phyloP scores from a whole-genome alignment of 2,797 vertebrate species.

The Acipenser oxyrinchus region DNA sequence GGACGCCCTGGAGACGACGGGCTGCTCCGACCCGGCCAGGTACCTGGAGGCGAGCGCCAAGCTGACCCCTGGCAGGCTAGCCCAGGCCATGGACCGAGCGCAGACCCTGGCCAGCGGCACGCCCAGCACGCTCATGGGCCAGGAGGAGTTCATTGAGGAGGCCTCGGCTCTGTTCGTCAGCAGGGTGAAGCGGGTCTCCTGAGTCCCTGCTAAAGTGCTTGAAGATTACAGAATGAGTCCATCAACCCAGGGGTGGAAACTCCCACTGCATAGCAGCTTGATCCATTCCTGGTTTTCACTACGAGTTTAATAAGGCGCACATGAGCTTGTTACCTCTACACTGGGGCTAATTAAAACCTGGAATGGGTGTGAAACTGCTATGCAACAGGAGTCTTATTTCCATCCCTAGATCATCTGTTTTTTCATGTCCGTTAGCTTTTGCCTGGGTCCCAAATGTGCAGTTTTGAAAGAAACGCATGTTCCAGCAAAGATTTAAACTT shows the following conservation, averaged over 20 bases:
- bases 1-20: constrained; percentile 65
- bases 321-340: not conserved
- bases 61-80: constrained; percentile 74
- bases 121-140: constrained; percentile 61
- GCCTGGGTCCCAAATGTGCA: too few species aligned
- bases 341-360: constrained; percentile 41
- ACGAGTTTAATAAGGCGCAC: too few species aligned
- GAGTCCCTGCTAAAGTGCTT: not conserved
- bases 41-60: constrained; percentile 84
- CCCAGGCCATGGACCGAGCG: constrained; percentile 67
- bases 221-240: not conserved
- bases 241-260: not conserved
- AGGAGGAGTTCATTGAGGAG: constrained; percentile 80
- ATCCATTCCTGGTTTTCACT: too few species aligned
- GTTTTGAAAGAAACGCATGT: too few species aligned
- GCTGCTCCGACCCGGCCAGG: constrained; percentile 37
- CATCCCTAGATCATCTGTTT: too few species aligned
- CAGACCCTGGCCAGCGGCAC: constrained; percentile 39
- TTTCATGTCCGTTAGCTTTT: too few species aligned
- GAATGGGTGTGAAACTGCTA: constrained; percentile 41
- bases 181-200: constrained; percentile 75
- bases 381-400: too few species aligned
- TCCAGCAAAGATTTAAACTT: too few species aligned
- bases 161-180: constrained; percentile 76
- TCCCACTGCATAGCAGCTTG: not conserved